Percentiles rank a stretch among this genome's conserved stretches.
Evolutionary conservation across 2,888 invertebrate species (phyloP).

Genomic region (Macaria liturata): DNA sequence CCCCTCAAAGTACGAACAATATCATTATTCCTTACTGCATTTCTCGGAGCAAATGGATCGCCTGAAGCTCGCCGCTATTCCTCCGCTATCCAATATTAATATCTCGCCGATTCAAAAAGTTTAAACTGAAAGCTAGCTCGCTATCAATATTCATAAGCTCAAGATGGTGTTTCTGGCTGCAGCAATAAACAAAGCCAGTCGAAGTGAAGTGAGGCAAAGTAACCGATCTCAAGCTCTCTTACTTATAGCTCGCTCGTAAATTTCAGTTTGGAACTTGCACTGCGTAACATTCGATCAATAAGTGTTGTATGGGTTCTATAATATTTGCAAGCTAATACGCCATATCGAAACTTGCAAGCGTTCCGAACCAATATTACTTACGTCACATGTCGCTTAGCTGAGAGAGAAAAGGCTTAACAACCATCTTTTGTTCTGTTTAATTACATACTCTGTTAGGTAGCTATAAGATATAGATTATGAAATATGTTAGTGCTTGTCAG

Average conservation of each 20-base stretch:
- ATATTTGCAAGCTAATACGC: conserved; percentile 81
- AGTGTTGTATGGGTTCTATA: conserved; percentile 80
- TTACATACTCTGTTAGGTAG: conserved; percentile 32
- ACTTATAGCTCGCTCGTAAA: conserved; percentile 71
- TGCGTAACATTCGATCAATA: conserved; percentile 80
- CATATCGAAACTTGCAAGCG: conserved; percentile 72
- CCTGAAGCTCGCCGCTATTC: conserved; percentile 50
- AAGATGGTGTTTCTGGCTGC: conserved; percentile 69
- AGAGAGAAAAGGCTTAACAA: conserved; percentile 35
- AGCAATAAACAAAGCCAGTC: conserved; percentile 74
- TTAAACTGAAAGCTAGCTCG: conserved; percentile 61
- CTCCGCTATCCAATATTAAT: conserved; percentile 60
- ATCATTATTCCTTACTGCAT: conserved; percentile 26
- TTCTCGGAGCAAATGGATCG: conserved; percentile 46
- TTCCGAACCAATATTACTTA: conserved; percentile 67
- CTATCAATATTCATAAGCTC: conserved; percentile 80
- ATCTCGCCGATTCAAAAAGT: conserved; percentile 67
- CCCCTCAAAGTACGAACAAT: conserved; percentile 26
- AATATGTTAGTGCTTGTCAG: conserved; percentile 26
- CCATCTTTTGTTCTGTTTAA: conserved; percentile 28
- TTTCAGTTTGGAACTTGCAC: conserved; percentile 80
- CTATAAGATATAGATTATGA: conserved; percentile 26
- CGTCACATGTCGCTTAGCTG: conserved; percentile 45
- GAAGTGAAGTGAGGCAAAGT: conserved; percentile 61
- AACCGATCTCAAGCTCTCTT: conserved; percentile 69